phyloP scores from a whole-genome alignment of 2,797 vertebrate genomes.

The Champsocephalus gunnari region DNA sequence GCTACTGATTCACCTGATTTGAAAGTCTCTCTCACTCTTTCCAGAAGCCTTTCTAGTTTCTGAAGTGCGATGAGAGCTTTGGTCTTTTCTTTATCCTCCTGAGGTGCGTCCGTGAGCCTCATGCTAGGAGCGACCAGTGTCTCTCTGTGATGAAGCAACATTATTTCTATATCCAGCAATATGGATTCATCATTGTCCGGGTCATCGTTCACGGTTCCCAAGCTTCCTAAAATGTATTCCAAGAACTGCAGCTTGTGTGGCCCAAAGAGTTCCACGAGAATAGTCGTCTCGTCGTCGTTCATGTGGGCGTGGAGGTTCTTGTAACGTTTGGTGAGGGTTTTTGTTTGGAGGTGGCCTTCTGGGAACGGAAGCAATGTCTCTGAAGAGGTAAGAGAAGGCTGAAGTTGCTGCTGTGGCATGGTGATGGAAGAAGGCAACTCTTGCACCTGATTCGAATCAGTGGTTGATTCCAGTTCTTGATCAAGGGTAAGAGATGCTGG shows the following conservation, averaged over 20 bases:
- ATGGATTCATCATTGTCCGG: slow-evolving; percentile 66
- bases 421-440: slow-evolving; percentile 1
- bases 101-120: slow-evolving; percentile 46
- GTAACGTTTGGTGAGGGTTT: slow-evolving; percentile 59
- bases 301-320: slow-evolving; percentile 66
- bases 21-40: slow-evolving; percentile 73
- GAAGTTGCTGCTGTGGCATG: slow-evolving; percentile 14
- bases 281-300: slow-evolving; percentile 43
- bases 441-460: slow-evolving; percentile 15
- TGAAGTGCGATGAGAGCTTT: slow-evolving; percentile 64
- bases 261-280: slow-evolving; percentile 74
- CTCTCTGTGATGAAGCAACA: slow-evolving; percentile 73
- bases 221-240: slow-evolving; percentile 71
- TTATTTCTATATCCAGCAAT: slow-evolving; percentile 75
- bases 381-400: not conserved
- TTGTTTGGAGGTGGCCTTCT: slow-evolving; percentile 27
- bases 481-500: slow-evolving; percentile 28
- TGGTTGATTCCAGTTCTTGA: slow-evolving; percentile 16
- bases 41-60: slow-evolving; percentile 80
- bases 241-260: slow-evolving; percentile 79
- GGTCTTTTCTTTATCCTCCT: slow-evolving; percentile 60
- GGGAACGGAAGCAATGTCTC: slow-evolving; percentile 15
- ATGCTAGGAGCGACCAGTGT: slow-evolving; percentile 28
- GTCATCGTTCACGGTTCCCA: slow-evolving; percentile 31
- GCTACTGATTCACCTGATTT: slow-evolving; percentile 62